A percentile compares a stretch with the other conserved stretches of the same genome.
Conservation (phyloP, 2,888 invertebrate genomes). For the Dicranocentrus wangi region DNA sequence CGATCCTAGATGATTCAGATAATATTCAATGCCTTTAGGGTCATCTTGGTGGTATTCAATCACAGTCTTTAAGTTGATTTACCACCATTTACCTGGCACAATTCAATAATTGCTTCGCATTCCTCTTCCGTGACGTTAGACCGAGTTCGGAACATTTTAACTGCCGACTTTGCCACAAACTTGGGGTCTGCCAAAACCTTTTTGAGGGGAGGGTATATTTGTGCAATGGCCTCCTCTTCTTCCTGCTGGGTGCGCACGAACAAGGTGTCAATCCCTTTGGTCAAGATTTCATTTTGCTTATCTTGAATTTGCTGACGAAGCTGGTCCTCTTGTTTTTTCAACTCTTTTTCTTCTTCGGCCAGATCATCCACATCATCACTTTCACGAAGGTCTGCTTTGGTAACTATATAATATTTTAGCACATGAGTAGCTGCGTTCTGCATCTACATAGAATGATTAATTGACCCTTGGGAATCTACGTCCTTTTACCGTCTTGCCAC, state of each 20-base stretch:
- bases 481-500: too few relatives aligned
- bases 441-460: too few relatives aligned
- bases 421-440: too few relatives aligned
- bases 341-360: background rate
- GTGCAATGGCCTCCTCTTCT: constrained; percentile 48
- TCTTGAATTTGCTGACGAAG: too few relatives aligned
- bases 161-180: constrained; percentile 45
- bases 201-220: constrained; percentile 55
- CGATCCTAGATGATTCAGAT: constrained; percentile 46
- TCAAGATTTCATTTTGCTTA: constrained; percentile 29
- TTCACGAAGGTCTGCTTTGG: background rate
- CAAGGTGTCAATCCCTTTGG: constrained; percentile 32
- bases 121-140: constrained; percentile 64
- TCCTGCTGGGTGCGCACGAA: constrained; percentile 48
- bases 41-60: too few relatives aligned
- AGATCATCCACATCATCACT: background rate
- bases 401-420: too few relatives aligned
- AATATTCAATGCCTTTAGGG: background rate
- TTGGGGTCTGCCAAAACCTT: constrained; percentile 56
- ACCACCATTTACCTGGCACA: constrained; percentile 57
- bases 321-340: constrained; percentile 1
- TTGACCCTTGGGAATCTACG: too few relatives aligned
- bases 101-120: constrained; percentile 66
- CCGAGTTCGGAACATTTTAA: constrained; percentile 48
- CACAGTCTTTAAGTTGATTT: too few relatives aligned